Evolutionary conservation across 1,140 invertebrate species (phyloP), one percentile per base, ranked within the genome.

Genomic region (Eumeta japonica): DNA sequence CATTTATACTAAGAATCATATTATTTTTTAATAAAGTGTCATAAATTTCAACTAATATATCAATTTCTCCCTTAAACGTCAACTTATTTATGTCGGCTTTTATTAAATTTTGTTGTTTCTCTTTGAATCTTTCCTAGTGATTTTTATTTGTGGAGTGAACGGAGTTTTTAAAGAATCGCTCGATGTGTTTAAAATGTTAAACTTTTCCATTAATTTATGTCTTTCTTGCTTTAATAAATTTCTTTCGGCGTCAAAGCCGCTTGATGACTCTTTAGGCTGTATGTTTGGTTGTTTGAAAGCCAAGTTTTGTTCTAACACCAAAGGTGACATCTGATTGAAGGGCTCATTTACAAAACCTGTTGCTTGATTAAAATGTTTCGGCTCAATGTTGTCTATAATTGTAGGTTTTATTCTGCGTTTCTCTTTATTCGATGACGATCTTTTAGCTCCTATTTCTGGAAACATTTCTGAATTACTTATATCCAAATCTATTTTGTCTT

Each of bases 121-220:
- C 57, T 2, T 50, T 27, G 44, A 48, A 14, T 64, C 50, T 37
- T 58, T 57, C 29, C 63, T 50, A 2, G 48, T 53, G 16, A 73
- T 52, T 37, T 64, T 67, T 7, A 64, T 60, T 35, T 60, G 53
- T 3, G 68, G 62, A 2, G 57, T 53, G n/a, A 34, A 32, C n/a
- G 48, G 34, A 2, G 35, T 5, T 38, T 58, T 67, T 3, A 52
- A 48, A 1, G 57, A 43, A 2, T 50, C 13, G 14, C 16, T 30
- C 7, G 53, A 46, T 10, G 57, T 62, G 33, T 60, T 68, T 15
- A 75, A 42, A 39, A 64, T 60, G 39, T 71, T 75, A 35, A 77
- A 77, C 49, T 76, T 77, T 37, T 74, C 66, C 56, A 74, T 70
- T n/a, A 77, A 42, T 35, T 73, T 77, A 10, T 73, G 64, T 10